Evolutionary conservation across 2,113 vertebrate genomes (phyloP), one percentile per base, ranked within the genome.

Genomic region (Platichthys stellatus): DNA sequence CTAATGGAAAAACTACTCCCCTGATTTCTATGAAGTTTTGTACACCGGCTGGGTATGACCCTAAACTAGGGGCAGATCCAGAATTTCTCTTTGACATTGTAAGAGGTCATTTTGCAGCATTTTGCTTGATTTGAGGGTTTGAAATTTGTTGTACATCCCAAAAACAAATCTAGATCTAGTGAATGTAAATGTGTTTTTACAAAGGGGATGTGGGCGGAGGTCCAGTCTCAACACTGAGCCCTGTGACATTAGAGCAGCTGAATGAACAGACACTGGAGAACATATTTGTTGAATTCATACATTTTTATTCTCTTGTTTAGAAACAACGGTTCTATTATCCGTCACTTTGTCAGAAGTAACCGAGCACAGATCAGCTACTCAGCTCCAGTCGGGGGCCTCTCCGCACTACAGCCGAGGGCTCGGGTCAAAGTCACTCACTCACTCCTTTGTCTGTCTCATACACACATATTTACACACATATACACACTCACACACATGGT

Each of bases 291-390:
- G 17, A 35, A 28, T 86, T 80, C 6, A 68, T 43, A n/a, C 7
- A 18, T n/a, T 68, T 85, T 89, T 85, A 92, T 92, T 88, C 18
- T 82, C 57, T 83, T 61, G 13, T 82, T 81, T 83, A 80, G 71
- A 90, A 93, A 92, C 70, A 76, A 82, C 23, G 9, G 28, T 74
- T 85, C 69, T 65, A 43, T 80, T 84, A 70, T 80, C 68, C 79
- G 72, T 80, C 81, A 85, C 70, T 80, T 76, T 74, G 65, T 89
- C 80, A 86, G 72, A 86, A 83, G 83, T 57, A 74, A 86, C 69
- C 80, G 77, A 70, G 69, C 70, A 76, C 38, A 63, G 71, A 71
- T 83, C 81, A 80, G 43, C 80, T 79, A 49, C 57, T 83, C 72
- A 72, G 79, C 74, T 81, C 61, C 31, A 18, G 77, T 86, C 89